Conservation (phyloP, 2,113 vertebrate species). For the Corydoras sp. region DNA sequence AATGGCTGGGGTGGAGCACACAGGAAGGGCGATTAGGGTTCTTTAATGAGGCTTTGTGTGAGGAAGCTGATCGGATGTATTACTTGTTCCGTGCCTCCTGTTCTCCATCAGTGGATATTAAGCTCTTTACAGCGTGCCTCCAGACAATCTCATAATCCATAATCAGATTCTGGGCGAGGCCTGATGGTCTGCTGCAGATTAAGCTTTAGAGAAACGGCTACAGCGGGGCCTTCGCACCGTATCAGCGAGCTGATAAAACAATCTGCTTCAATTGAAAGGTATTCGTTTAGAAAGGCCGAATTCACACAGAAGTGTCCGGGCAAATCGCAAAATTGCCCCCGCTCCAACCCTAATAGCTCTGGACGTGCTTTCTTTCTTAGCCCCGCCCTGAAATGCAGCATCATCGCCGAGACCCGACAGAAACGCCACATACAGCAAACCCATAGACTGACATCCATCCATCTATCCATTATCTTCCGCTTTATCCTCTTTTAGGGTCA, state of each 20-base stretch:
- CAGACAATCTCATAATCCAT: constrained; percentile 44
- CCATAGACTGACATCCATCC: no score
- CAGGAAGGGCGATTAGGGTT: constrained; percentile 20
- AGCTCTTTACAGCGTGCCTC: constrained; percentile 30
- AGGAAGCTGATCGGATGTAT: constrained; percentile 37
- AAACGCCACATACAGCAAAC: background rate
- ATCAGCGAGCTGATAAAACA: constrained; percentile 28
- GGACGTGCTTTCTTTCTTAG: constrained; percentile 33
- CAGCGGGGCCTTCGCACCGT: constrained; percentile 26
- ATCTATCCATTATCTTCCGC: no score
- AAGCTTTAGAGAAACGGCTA: constrained; percentile 36
- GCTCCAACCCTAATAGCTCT: constrained; percentile 39
- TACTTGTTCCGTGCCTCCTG: constrained; percentile 29
- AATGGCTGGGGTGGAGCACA: constrained; percentile 16
- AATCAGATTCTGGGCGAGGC: constrained; percentile 36
- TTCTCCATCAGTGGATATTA: constrained; percentile 44
- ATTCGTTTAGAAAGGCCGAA: constrained; percentile 19
- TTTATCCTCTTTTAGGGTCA: no score
- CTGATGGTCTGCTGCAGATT: constrained; percentile 41
- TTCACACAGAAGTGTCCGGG: constrained; percentile 21
- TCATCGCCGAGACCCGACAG: background rate
- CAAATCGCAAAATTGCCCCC: constrained; percentile 20
- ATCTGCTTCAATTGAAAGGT: constrained; percentile 36
- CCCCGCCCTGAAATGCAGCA: constrained; percentile 10
- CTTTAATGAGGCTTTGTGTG: constrained; percentile 39